phyloP scores from a whole-genome alignment of 2,113 vertebrate species.

The Calyptomena viridis region DNA sequence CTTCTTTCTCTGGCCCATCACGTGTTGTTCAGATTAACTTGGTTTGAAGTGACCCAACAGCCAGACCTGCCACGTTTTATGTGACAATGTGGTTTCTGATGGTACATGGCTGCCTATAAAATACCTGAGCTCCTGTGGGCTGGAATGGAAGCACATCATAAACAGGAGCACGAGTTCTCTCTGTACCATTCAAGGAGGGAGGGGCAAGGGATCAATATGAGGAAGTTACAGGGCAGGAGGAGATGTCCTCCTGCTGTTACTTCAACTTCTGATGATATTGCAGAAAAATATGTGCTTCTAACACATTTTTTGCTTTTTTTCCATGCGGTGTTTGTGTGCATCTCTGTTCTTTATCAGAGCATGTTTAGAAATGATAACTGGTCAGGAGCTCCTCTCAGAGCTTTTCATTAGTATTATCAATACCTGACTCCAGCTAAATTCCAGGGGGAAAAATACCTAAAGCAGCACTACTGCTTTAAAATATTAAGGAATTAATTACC shows the following conservation, averaged over 20 bases:
- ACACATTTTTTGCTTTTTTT: neutral
- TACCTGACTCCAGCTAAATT: neutral
- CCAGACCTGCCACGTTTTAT: neutral
- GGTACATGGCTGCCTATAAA: neutral
- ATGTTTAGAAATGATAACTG: neutral
- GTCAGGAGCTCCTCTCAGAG: neutral
- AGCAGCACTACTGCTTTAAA: neutral
- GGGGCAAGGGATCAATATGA: neutral
- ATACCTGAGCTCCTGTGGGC: neutral
- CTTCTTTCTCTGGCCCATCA: neutral
- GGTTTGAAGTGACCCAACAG: neutral
- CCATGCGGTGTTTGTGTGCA: neutral
- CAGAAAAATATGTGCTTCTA: neutral
- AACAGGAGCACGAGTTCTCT: neutral
- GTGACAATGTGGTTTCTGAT: neutral
- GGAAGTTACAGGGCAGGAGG: neutral
- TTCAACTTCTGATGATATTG: neutral
- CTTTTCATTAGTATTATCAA: neutral
- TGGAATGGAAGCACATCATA: neutral
- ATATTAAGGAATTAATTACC: neutral
- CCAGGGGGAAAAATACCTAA: neutral
- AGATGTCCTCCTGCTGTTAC: rapidly evolving
- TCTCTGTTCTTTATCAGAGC: neutral
- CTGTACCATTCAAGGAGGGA: neutral
- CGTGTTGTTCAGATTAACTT: neutral